Conservation (phyloP, 2,888 invertebrate genomes). For the Chironomus riparius region DNA sequence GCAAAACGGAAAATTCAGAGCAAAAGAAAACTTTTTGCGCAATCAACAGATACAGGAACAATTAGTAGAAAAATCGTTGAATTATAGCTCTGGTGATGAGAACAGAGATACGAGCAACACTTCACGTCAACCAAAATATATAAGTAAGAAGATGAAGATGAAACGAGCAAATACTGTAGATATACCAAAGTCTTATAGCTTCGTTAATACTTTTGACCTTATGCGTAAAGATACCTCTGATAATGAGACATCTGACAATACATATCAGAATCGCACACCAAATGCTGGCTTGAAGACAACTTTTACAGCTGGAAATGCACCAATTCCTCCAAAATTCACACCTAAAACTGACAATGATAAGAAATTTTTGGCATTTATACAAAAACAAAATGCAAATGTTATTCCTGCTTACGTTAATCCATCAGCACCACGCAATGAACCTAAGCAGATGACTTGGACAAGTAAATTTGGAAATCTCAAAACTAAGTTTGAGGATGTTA, state of each 20-base stretch:
- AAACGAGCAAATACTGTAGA: constrained; percentile 85
- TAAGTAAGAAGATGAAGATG: constrained; percentile 64
- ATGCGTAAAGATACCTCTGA: constrained; percentile 40
- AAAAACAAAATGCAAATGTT: constrained; percentile 55
- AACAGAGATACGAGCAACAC: not conserved
- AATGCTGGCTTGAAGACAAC: constrained; percentile 48
- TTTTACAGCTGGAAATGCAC: constrained; percentile 48
- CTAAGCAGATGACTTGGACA: constrained; percentile 60
- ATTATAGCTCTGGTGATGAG: constrained; percentile 27
- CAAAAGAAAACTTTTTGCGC: constrained; percentile 24
- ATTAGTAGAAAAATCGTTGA: not conserved
- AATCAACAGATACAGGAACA: constrained; percentile 7
- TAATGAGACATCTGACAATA: constrained; percentile 29
- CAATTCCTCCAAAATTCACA: constrained; percentile 56
- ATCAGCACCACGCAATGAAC: constrained; percentile 34
- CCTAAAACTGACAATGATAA: constrained; percentile 79
- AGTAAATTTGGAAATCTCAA: constrained; percentile 76
- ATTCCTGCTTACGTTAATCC: constrained; percentile 39
- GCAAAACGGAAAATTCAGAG: constrained; percentile 27
- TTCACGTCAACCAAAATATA: constrained; percentile 29
- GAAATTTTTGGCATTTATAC: constrained; percentile 75
- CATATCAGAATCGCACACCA: constrained; percentile 31
- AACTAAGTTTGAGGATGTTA: constrained; percentile 61
- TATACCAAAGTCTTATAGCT: constrained; percentile 58
- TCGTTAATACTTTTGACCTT: constrained; percentile 46